These are phyloP conservation scores for Nyleta sp. DNA, from an alignment of 2,888 invertebrate species.

Conservation along the genomic window DNA sequence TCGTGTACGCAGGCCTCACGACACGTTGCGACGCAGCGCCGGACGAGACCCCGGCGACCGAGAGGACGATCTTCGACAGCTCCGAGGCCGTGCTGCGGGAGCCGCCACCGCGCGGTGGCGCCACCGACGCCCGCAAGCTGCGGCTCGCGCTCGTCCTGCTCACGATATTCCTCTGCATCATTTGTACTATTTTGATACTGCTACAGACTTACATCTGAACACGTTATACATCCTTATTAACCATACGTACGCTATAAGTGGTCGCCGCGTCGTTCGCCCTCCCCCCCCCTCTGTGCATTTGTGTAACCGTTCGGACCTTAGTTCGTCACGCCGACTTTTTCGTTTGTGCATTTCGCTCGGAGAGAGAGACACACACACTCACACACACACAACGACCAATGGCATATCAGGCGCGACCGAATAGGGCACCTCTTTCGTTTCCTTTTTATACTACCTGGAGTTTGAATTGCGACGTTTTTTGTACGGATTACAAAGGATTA, in stretches of 20 bases:
- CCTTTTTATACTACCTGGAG: constrained; percentile 33
- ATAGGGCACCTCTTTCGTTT: constrained; percentile 21
- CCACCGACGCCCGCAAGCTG: constrained; percentile 84
- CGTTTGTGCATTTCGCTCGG: too few species aligned
- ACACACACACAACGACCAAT: constrained; percentile 12
- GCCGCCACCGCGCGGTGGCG: too few species aligned
- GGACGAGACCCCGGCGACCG: constrained; percentile 75
- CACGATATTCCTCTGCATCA: constrained; percentile 89
- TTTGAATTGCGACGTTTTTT: constrained; percentile 46
- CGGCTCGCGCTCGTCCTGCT: constrained; percentile 88
- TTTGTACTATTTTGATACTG: constrained; percentile 88
- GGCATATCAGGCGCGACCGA: constrained; percentile 46
- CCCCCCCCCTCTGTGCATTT: too few species aligned
- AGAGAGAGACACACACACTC: too few species aligned
- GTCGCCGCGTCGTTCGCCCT: too few species aligned
- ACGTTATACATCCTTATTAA: constrained; percentile 22
- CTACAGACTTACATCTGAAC: constrained; percentile 86
- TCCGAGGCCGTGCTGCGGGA: constrained; percentile 79
- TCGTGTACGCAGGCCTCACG: constrained; percentile 52
- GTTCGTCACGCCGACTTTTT: too few species aligned
- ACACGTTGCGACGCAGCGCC: constrained; percentile 70
- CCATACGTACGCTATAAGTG: too few species aligned
- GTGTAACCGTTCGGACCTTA: too few species aligned
- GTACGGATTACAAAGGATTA: constrained; percentile 16
- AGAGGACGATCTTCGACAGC: constrained; percentile 78